Evolutionary conservation across 2,113 vertebrate species (phyloP).

Genomic region (Xyrauchen texanus): DNA sequence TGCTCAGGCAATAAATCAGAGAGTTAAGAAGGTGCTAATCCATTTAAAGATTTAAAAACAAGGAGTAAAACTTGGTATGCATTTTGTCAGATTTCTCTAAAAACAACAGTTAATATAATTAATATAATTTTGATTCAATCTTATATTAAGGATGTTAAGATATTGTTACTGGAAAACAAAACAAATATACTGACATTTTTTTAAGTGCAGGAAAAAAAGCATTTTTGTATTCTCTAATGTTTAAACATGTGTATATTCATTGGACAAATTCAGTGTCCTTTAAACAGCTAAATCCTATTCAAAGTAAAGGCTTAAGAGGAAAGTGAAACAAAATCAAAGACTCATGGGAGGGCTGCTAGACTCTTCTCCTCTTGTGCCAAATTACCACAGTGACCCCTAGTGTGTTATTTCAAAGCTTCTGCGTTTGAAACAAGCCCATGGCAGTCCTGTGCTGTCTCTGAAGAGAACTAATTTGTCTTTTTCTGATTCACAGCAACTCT

Average conservation of each 20-base stretch:
- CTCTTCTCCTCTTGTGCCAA: conserved; percentile 8
- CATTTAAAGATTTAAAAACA: no score
- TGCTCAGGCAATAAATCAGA: no score
- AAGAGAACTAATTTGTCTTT: conserved; percentile 27
- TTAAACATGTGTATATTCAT: neutral
- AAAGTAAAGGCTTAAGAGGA: conserved; percentile 12
- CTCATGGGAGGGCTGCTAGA: neutral
- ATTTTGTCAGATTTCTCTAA: no score
- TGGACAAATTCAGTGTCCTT: conserved; percentile 10
- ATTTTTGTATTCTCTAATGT: neutral
- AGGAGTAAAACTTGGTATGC: no score
- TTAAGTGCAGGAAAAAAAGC: neutral
- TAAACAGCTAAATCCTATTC: neutral
- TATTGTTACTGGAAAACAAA: no score
- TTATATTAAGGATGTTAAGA: no score
- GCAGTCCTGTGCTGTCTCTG: conserved; percentile 15
- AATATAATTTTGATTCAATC: no score
- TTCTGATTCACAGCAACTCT: conserved; percentile 42
- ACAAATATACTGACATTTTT: no score
- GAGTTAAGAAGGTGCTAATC: no score
- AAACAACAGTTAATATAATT: no score
- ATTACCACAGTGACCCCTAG: conserved; percentile 45
- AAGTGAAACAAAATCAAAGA: neutral
- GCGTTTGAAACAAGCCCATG: conserved; percentile 12
- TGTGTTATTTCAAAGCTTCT: conserved; percentile 33